Evolutionary conservation across 2,888 invertebrate genomes (phyloP), one percentile per base, ranked within the genome.

Genomic region (Andrena praecox): DNA sequence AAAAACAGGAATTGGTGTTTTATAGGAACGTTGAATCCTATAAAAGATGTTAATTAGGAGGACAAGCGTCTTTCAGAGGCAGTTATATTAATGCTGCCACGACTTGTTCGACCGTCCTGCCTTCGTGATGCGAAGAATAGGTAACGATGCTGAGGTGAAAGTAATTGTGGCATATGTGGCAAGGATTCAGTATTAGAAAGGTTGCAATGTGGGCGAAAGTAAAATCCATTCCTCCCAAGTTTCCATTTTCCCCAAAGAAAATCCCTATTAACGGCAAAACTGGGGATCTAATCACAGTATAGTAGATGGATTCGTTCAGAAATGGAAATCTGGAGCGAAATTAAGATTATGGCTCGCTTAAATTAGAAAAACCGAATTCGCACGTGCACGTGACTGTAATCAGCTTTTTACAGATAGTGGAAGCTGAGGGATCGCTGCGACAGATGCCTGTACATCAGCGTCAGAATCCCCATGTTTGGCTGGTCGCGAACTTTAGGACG

Each of bases 1-100:
- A 67, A 20, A 27, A 29, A 16, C 16, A 27, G 12, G 27, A 16
- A 80, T 80, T 80, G 62, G 73, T 64, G 50, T 48, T 67, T 67
- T 20, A 48, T 24, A 20, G 48, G 12, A 20, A 12, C 52, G 12
- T 20, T 24, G 10, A 20, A 29, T 68, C 54, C 35, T 35, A 33
- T 31, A 56, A 56, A 62, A 12, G 12, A 62, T 27, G 20, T 54
- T 56, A 56, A 67, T 73, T 54, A 29, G 31, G 24, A n/a, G 0
- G 4, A 3, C 42, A n/a, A 27, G 16, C 16, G 8, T 31, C 48
- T n/a, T 42, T 59, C 31, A 12, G n/a, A 10, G 48, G 12, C 7
- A 7, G 24, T 42, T 2, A 4, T 7, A 74, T 74, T 67, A 29
- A 31, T 20, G 5, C 33, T 4, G 20, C 10, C 4, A 12, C 27